These are phyloP conservation scores for Oncorhynchus nerka DNA, from an alignment of 2,113 vertebrate genomes.

Conservation along the genomic window DNA sequence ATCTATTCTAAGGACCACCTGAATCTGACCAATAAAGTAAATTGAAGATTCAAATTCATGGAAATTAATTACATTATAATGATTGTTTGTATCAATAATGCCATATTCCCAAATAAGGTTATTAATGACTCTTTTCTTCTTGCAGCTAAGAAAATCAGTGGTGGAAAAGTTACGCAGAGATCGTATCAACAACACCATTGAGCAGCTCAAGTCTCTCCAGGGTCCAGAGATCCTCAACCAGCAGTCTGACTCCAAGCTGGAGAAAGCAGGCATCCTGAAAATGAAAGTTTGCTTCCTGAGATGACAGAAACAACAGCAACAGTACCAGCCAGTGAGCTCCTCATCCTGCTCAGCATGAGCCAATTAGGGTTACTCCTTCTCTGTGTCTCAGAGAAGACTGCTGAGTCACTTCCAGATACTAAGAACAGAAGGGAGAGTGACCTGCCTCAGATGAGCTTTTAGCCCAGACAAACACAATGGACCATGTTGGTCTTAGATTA, in stretches of 20 bases:
- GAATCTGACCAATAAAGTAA: conserved; percentile 65
- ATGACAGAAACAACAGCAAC: too few relatives aligned
- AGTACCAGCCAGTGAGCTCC: conserved; percentile 44
- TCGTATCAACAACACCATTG: conserved; percentile 71
- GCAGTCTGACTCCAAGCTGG: too few relatives aligned
- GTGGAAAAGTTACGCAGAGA: conserved; percentile 67
- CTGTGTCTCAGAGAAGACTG: neutral
- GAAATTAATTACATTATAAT: neutral
- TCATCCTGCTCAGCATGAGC: neutral
- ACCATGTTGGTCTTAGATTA: too few relatives aligned
- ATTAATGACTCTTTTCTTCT: conserved; percentile 7
- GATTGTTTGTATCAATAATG: neutral
- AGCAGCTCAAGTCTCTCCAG: conserved; percentile 50
- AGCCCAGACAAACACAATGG: conserved; percentile 5
- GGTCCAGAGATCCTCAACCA: too few relatives aligned
- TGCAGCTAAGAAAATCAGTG: conserved; percentile 48
- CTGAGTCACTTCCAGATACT: conserved; percentile 27
- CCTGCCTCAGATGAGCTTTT: conserved; percentile 31
- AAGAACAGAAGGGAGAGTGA: too few relatives aligned
- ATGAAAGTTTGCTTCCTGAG: too few relatives aligned
- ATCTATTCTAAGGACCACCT: conserved; percentile 40
- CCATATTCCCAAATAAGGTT: neutral
- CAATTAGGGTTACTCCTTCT: too few relatives aligned
- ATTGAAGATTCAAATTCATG: conserved; percentile 11
- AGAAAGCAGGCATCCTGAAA: too few relatives aligned